A percentile compares a stretch with the other conserved stretches of the same genome.
Evolutionary conservation across 1,140 invertebrate species (phyloP).

Genomic region (Bombus ignitus): DNA sequence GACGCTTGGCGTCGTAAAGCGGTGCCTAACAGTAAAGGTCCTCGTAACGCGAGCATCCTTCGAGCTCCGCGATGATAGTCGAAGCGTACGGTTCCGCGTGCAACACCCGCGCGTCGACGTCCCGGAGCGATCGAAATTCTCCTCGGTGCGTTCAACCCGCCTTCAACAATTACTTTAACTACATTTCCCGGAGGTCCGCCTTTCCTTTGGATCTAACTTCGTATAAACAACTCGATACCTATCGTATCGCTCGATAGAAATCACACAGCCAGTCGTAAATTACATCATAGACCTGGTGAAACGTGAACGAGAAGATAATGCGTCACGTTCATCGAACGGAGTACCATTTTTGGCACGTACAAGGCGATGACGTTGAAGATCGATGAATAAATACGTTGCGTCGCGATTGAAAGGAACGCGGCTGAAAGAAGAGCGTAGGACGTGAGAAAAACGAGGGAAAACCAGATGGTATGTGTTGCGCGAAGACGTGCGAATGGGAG

Average conservation of each 20-base stretch:
- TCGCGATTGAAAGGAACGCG: conserved; percentile 53
- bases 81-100: conserved; percentile 2
- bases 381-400: conserved; percentile 41
- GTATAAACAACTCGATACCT: not conserved
- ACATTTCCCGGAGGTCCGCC: conserved; percentile 22
- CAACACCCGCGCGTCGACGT: conserved; percentile 5
- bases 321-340: conserved; percentile 12
- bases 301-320: not conserved
- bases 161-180: not conserved
- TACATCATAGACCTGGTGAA: not conserved
- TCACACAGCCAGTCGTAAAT: not conserved
- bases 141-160: conserved; percentile 41
- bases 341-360: conserved; percentile 31
- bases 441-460: conserved; percentile 48
- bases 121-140: conserved; percentile 38
- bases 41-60: conserved; percentile 44
- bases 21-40: conserved; percentile 58
- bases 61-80: not conserved
- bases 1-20: conserved; percentile 47
- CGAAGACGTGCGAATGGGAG: conserved; percentile 44
- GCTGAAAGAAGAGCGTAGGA: conserved; percentile 17
- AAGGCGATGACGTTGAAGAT: conserved; percentile 15
- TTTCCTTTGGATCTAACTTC: not conserved
- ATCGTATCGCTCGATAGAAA: too few relatives aligned
- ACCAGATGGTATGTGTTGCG: conserved; percentile 29